Evolutionary conservation across 2,113 vertebrate genomes (phyloP).

Genomic region (Craseonycteris thonglongyai): DNA sequence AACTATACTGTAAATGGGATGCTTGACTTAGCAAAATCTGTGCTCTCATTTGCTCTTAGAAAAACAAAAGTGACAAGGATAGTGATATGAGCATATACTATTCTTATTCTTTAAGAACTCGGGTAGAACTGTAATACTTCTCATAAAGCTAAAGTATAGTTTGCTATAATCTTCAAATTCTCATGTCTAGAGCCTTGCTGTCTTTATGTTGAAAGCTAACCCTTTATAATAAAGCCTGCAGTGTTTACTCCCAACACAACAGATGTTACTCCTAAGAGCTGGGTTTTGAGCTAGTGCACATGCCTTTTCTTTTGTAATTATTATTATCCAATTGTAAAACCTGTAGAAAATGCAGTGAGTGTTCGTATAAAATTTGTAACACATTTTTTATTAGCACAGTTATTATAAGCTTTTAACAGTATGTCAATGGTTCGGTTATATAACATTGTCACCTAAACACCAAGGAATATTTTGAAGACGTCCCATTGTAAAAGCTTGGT

Average conservation of each 20-base stretch:
- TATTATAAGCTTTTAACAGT: constrained; percentile 48
- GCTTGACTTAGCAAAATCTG: constrained; percentile 30
- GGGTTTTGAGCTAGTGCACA: not conserved
- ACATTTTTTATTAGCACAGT: constrained; percentile 26
- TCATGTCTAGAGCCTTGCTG: not conserved
- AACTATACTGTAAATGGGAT: constrained; percentile 58
- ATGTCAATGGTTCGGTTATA: not conserved
- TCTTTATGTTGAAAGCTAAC: constrained; percentile 33
- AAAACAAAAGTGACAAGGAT: constrained; percentile 15
- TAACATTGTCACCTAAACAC: not conserved
- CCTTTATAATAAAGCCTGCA: constrained; percentile 10
- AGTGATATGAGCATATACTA: not conserved
- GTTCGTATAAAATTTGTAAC: constrained; percentile 42
- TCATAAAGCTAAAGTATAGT: constrained; percentile 18
- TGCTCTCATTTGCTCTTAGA: constrained; percentile 26
- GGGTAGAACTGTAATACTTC: constrained; percentile 47
- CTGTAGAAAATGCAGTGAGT: not conserved
- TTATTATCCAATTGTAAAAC: constrained; percentile 25
- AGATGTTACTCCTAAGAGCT: not conserved
- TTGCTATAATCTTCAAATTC: constrained; percentile 38
- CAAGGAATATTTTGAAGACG: not conserved
- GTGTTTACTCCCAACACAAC: constrained; percentile 9
- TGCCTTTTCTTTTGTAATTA: constrained; percentile 36
- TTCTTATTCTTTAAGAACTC: constrained; percentile 27
- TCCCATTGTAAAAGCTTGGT: not conserved